Base-by-base conservation (phyloP, 1,140 invertebrate species). In the Protaetia brevitarsis region DNA sequence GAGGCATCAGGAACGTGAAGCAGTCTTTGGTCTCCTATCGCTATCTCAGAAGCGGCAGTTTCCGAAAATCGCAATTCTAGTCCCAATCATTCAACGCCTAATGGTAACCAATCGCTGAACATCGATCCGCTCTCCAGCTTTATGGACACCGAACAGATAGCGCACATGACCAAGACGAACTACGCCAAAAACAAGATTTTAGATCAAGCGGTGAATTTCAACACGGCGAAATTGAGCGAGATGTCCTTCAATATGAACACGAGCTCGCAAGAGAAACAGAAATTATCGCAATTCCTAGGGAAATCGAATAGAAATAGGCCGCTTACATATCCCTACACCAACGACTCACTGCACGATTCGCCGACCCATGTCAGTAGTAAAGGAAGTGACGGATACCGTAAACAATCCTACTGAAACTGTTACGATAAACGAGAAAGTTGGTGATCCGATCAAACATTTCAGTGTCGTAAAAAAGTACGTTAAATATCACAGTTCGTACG, bases 1-100 rank as follows among this genome's bases (percentile, higher is more conserved):
- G 2, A 80, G 86, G 13, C 75, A 86, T 57, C 83, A 90, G 68
- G 93, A 96, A 76, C 90, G 93, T 70, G 94, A 96, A 81, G 93
- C 93, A 1, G 94, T 93, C 0, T 87, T 90, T 66, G 92, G 94
- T 75, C 79, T 97, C 30, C 77, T 96, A 8, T 92, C 91, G 67
- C 80, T 96, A 8, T 90, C 89, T 0, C 83, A 85, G 75, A 82
- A 82, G 74, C 65, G 6, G 41, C 65, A 7, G 57, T 56, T 21
- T 63, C 60, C 10, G n/a, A 51, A 31, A 62, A 19, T 10, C 37
- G 45, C 3, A 60, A 45, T 11, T 45, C 60, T 34, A 62, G 60
- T 62, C 31, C 29, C 1, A 62, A 21, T 11, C 16, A n/a, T 19
- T 28, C 57, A 13, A 29, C 57, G 3, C 19, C 5, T 13, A 36